Evolutionary conservation across 2,113 vertebrate species (phyloP).

Genomic region (Lutjanus erythropterus): DNA sequence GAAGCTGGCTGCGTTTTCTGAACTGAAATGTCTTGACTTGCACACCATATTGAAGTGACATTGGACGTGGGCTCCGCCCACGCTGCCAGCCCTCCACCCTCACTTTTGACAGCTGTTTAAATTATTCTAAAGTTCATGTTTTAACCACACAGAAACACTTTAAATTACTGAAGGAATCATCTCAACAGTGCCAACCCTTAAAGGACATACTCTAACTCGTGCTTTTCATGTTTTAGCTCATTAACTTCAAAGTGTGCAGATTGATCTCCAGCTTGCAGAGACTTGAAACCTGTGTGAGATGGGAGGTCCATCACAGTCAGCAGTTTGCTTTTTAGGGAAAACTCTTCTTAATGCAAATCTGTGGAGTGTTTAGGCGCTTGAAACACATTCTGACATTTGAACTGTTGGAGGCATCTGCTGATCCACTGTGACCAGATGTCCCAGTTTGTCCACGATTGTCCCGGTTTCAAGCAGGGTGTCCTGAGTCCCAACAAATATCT

Average conservation of each 20-base stretch:
- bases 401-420: background rate
- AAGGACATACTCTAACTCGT: constrained; percentile 1
- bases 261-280: background rate
- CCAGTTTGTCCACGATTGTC: no score
- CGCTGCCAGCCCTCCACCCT: background rate
- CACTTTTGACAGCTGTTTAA: background rate
- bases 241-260: constrained; percentile 26
- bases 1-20: constrained; percentile 9
- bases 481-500: no score
- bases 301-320: background rate
- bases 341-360: background rate
- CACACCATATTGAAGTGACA: background rate
- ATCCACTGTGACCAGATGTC: no score
- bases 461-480: no score
- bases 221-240: constrained; percentile 33
- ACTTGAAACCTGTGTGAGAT: background rate
- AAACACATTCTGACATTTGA: background rate
- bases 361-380: background rate
- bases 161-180: background rate
- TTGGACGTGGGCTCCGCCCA: background rate
- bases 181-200: background rate
- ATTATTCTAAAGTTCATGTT: constrained; percentile 21
- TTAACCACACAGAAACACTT: constrained; percentile 10
- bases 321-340: background rate
- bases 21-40: constrained; percentile 9